Evolutionary conservation across 2,888 invertebrate genomes (phyloP), one percentile per base, ranked within the genome.

Genomic region (Rhimphoctona megacephalus): DNA sequence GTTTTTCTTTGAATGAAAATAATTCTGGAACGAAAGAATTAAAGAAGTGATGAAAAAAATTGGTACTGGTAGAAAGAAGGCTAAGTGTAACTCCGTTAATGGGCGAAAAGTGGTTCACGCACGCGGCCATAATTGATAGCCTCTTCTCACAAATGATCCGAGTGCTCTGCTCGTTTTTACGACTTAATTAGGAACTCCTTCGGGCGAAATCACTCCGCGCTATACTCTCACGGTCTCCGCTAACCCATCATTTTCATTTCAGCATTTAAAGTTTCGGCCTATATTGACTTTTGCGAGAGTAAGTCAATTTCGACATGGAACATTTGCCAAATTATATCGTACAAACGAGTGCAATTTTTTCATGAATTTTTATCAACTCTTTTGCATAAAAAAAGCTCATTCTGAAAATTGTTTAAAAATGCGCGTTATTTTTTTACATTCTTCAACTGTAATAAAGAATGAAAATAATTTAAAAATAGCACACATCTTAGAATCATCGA

Each of bases 91-190:
- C 80, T 80, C 74, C 85, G 79, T 86, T 86, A 83, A 86, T 86
- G 85, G 85, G 74, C 72, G 83, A 83, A 76, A 86, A 86, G 83
- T 86, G 85, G 85, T 86, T 80, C 85, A 83, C 80, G 66, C 83
- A 79, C 85, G 78, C 82, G 54, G 52, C 79, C 85, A 86, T 83
- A 83, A 86, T 86, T 83, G 85, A 85, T 66, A 73, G 81, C 72
- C 81, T 79, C 76, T 46, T 36, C 69, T 54, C 79, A 64, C 74
- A 76, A 77, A 77, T 57, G 85, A 86, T 76, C 61, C 83, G 70
- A 83, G 70, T 39, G 39, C 64, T 79, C 70, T 66, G 46, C 70
- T 83, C 72, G 76, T 67, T 52, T 80, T 83, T 86, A 86, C 80
- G 83, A 86, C 83, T 86, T 83, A 86, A 86, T 86, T 86, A 80